Percentiles rank a stretch among this genome's conserved stretches.
phyloP scores from a whole-genome alignment of 2,888 invertebrate species.

The Cataglyphis rosenhaueri region DNA sequence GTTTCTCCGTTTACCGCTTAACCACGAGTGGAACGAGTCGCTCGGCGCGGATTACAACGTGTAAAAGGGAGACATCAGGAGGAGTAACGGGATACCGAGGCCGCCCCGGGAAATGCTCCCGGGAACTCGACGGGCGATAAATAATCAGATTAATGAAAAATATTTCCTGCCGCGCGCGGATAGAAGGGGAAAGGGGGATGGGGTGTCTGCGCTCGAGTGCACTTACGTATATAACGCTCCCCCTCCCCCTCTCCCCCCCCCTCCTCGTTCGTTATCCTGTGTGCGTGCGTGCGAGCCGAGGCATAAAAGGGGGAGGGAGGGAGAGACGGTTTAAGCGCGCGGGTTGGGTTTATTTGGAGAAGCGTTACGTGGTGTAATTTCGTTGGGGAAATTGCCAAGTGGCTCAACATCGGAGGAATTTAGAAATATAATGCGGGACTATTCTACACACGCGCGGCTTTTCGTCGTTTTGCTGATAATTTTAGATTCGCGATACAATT shows the following conservation, averaged over 20 bases:
- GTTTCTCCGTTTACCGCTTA: conserved; percentile 65
- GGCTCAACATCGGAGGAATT: conserved; percentile 38
- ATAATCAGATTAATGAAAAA: conserved; percentile 83
- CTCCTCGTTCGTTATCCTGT: conserved; percentile 42
- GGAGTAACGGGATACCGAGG: background rate
- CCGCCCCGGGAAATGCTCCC: conserved; percentile 59
- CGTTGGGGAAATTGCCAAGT: conserved; percentile 52
- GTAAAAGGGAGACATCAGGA: conserved; percentile 66
- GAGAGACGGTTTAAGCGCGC: conserved; percentile 19
- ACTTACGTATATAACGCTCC: conserved; percentile 48
- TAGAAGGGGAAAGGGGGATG: background rate
- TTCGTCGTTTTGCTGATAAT: background rate
- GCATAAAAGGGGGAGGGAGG: background rate
- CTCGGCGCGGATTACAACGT: conserved; percentile 71
- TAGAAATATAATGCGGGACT: conserved; percentile 40
- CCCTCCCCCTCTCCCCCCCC: background rate
- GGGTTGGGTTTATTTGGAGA: conserved; percentile 52
- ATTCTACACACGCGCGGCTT: background rate
- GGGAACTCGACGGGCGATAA: conserved; percentile 77
- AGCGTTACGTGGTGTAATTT: conserved; percentile 54
- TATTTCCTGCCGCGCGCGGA: conserved; percentile 70
- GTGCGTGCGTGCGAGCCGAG: conserved; percentile 28
- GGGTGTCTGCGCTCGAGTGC: conserved; percentile 47
- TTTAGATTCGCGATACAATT: conserved; percentile 38
- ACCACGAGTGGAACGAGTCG: conserved; percentile 55